phyloP scores from a whole-genome alignment of 2,888 invertebrate genomes.

The Ochlodes sylvanus region DNA sequence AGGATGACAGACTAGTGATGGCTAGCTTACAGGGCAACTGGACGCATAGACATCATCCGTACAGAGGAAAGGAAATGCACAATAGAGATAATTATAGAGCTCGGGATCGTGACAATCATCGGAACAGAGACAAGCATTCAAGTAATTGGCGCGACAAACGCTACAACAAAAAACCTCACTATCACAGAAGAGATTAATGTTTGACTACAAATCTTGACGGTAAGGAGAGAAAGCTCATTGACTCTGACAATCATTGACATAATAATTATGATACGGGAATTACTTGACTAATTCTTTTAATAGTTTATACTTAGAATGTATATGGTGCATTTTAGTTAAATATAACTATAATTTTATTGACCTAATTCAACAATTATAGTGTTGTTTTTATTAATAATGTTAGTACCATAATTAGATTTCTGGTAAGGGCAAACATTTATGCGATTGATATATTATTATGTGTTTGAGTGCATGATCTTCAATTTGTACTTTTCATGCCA shows the following conservation, averaged over 20 bases:
- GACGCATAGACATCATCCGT: conserved; percentile 77
- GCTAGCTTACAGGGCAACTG: conserved; percentile 82
- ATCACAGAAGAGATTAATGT: conserved; percentile 56
- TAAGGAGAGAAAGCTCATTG: not conserved
- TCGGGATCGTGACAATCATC: conserved; percentile 48
- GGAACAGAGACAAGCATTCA: conserved; percentile 46
- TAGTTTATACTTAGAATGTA: not conserved
- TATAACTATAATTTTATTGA: no score
- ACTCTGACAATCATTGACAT: not conserved
- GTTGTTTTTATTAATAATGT: no score
- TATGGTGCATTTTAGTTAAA: conserved; percentile 3
- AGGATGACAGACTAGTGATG: conserved; percentile 64
- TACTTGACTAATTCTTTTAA: not conserved
- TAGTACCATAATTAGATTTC: no score
- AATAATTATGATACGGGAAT: not conserved
- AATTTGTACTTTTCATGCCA: not conserved
- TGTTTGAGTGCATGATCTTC: not conserved
- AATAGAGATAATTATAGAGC: conserved; percentile 57
- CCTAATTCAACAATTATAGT: no score
- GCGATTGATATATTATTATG: no score
- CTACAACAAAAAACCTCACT: conserved; percentile 55
- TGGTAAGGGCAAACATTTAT: no score
- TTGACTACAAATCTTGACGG: not conserved
- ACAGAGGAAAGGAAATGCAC: conserved; percentile 60
- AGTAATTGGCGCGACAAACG: conserved; percentile 60